Evolutionary conservation across 1,140 invertebrate species (phyloP).

Genomic region (Oreohelix idahoensis): DNA sequence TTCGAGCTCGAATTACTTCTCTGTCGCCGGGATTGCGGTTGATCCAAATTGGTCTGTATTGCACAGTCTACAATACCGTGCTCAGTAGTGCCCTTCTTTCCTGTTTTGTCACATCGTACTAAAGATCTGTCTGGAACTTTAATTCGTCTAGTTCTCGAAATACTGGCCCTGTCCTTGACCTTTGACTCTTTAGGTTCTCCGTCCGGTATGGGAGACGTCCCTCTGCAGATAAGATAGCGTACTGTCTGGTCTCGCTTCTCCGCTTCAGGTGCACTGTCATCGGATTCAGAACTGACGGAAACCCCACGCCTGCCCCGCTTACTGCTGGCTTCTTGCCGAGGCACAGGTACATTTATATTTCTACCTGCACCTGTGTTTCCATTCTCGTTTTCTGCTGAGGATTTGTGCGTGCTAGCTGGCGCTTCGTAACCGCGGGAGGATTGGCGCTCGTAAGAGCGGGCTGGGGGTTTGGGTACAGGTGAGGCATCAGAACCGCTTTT

Average conservation of each 20-base stretch:
- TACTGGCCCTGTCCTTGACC: conserved; percentile 50
- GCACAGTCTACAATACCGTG: conserved; percentile 56
- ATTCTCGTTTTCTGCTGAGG: conserved; percentile 15
- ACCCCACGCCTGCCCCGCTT: conserved; percentile 33
- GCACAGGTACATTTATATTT: conserved; percentile 31
- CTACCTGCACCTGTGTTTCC: conserved; percentile 29
- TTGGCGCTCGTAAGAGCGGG: conserved; percentile 54
- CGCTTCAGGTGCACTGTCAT: conserved; percentile 67
- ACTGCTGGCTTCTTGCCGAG: conserved; percentile 38
- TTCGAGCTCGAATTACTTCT: conserved; percentile 28
- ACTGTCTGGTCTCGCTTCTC: conserved; percentile 55
- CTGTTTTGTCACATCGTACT: conserved; percentile 45
- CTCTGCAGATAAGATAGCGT: conserved; percentile 62
- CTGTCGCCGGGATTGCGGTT: conserved; percentile 45
- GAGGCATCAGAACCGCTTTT: conserved; percentile 57
- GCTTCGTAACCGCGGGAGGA: conserved; percentile 47
- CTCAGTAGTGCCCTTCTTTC: conserved; percentile 38
- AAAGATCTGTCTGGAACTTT: conserved; percentile 50
- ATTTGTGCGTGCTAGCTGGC: conserved; percentile 37
- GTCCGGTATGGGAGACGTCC: conserved; percentile 66
- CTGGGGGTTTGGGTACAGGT: conserved; percentile 44
- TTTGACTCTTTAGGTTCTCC: conserved; percentile 50
- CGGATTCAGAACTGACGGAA: conserved; percentile 54
- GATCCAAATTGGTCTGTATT: conserved; percentile 62
- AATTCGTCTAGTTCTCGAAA: conserved; percentile 60